Percentiles rank a stretch among this genome's conserved stretches.
Evolutionary conservation across 2,113 vertebrate genomes (phyloP).

Genomic region (Prunella himalayana): DNA sequence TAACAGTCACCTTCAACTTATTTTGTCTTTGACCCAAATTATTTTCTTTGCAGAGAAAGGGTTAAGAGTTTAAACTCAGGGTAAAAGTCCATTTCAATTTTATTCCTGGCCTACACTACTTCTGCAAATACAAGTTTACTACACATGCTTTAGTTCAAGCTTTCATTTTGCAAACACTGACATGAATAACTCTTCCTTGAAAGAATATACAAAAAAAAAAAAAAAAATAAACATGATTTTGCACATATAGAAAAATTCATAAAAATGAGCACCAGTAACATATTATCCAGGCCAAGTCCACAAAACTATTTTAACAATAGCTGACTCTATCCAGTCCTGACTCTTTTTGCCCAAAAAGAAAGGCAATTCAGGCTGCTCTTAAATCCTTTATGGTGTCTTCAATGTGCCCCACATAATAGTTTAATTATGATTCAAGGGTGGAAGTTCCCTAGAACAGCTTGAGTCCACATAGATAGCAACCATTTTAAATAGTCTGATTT

Average conservation of each 20-base stretch:
- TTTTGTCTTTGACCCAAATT: neutral
- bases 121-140: neutral
- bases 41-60: neutral
- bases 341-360: neutral
- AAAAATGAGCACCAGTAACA: neutral
- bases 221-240: neutral
- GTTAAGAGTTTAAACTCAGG: neutral
- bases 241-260: neutral
- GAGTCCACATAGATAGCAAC: neutral
- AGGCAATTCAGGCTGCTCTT: neutral
- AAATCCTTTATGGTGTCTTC: neutral
- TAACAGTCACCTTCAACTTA: neutral
- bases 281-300: neutral
- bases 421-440: neutral
- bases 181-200: neutral
- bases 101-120: neutral
- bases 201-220: neutral
- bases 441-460: neutral
- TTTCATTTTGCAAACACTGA: neutral
- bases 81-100: neutral
- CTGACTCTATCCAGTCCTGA: neutral
- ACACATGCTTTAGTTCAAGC: neutral
- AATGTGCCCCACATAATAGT: neutral
- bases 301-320: neutral
- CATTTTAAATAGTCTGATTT: neutral